Base-by-base conservation (phyloP, 2,888 invertebrate species). In the Agrotis exclamationis region DNA sequence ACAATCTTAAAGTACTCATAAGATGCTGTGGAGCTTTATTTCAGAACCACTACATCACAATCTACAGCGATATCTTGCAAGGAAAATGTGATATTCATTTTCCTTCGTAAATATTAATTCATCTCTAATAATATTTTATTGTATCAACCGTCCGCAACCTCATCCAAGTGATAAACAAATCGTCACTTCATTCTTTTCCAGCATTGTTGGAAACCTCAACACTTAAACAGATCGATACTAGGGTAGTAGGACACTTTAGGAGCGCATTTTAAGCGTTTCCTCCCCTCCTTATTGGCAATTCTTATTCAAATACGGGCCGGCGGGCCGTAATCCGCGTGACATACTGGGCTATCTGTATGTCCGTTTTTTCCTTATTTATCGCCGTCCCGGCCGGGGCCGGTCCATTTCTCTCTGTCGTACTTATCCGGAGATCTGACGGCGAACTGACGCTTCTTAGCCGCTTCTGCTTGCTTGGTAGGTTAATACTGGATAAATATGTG, bases 381-480 rank as follows among this genome's bases (percentile, higher is more conserved):
- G 91, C 89, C 81, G 87, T 87, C 88, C 89, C 90, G 89, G 89
- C 86, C 85, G 85, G 87, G 91, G 88, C 87, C 86, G 92, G 90
- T 91, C 93, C 94, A 94, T 95, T 95, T 94, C 93, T 95, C 95
- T 94, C 92, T 93, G 95, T 95, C 95, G 90, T 90, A 90, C 92
- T 94, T 95, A 95, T 95, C 95, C 92, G 85, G 83, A 90, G 90
- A 95, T 95, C 95, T 94, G 95, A 94, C 94, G 93, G 89, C 88
- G 84, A 91, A 92, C 91, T 93, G 94, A 93, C 93, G 91, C 91
- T 89, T 93, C 93, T 91, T 91, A 88, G 91, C 89, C 83, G 86
- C 83, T 87, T 90, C 90, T 93, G 89, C 88, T 89, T 70, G 87
- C 90, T 89, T 91, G 86, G 90, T 91, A 89, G 84, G 82, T 85